Base-by-base conservation (phyloP, 2,888 invertebrate genomes). In the Sarcophaga variegata region DNA sequence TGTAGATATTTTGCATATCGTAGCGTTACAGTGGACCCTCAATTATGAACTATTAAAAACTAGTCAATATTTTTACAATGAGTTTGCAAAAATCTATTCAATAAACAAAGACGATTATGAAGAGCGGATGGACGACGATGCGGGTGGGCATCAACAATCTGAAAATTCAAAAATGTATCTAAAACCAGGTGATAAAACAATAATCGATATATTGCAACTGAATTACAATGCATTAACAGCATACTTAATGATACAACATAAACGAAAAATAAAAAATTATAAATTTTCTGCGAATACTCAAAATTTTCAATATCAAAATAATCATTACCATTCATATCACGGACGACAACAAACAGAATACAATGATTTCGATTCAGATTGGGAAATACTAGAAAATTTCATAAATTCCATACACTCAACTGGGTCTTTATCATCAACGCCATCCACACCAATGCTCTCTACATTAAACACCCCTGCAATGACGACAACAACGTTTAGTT, bases 21-120 rank as follows among this genome's bases (percentile, higher is more conserved):
- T 92, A 0, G 91, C 92, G 0, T 87, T 92, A 14, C 92, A 93
- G 85, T 93, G 93, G 93, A 92, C 92, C 11, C 90, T 92, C n/a
- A 93, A 91, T 84, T 91, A 91, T 88, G 92, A 93, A 77, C 89
- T 93, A 12, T 88, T 93, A 1, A 92, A 92, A 86, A 91, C 90
- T 8, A 93, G 91, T 88, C 91, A 92, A 87, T 88, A 91, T 70
- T 93, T 93, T 70, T 92, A 92, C 63, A 90, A 90, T 71, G 92
- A 91, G 76, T 93, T 93, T 86, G 89, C 90, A 25, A 90, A 91
- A 89, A 91, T 90, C 45, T 92, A 92, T 88, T 91, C 91, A 64
- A 91, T 91, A 88, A 90, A 89, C 81, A 89, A 90, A 76, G 90
- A 91, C 82, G 88, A 90, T 79, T 84, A 89, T 10, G 87, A 90